Percentiles rank a stretch among this genome's conserved stretches.
Conservation (phyloP, 2,113 vertebrate genomes). For the Panthera tigris region DNA sequence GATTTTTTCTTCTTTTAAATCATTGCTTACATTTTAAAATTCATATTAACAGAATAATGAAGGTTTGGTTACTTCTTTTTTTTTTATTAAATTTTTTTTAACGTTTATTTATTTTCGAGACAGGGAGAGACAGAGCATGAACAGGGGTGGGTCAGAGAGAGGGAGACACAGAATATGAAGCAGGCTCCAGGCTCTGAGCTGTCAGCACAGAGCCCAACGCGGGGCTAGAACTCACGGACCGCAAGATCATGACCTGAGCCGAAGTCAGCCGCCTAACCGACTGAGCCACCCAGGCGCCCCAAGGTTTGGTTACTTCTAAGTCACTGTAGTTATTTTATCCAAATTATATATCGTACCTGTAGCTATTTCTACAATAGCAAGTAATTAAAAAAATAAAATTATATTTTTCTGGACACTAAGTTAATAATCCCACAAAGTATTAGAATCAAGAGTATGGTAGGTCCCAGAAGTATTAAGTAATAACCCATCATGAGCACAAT, state of each 20-base stretch:
- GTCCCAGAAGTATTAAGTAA: neutral
- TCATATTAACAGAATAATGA: neutral
- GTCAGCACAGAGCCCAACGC: no score
- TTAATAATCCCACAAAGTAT: neutral
- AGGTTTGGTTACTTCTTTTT: neutral
- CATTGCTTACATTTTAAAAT: neutral
- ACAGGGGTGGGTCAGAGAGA: no score
- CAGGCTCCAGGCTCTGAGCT: no score
- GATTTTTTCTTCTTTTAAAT: neutral
- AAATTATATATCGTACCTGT: neutral
- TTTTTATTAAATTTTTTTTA: no score
- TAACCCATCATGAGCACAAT: neutral
- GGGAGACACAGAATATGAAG: no score
- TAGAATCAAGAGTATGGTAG: neutral
- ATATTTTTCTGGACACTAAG: neutral
- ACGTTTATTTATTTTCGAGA: no score
- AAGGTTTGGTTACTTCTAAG: neutral
- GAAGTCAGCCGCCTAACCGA: no score
- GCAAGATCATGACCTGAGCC: no score
- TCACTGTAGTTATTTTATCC: neutral
- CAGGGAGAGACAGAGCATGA: no score
- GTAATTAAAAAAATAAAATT: neutral
- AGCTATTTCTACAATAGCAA: neutral
- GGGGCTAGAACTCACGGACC: no score
- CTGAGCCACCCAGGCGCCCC: no score